Conservation (phyloP, 1,140 invertebrate species). For the Panagrolaimus sp. region DNA sequence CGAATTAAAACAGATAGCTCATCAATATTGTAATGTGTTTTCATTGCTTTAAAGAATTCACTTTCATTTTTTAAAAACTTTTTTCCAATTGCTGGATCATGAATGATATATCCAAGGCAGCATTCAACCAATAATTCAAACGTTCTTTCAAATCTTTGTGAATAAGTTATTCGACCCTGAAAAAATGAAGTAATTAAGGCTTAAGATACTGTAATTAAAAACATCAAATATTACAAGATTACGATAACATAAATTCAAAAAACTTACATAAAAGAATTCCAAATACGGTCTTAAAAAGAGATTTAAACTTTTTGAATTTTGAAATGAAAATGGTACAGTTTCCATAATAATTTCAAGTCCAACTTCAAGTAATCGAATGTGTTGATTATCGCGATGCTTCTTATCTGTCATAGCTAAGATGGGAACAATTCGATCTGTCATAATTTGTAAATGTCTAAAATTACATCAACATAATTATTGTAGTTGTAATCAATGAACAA, state of each 20-base stretch:
- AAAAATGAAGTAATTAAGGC: neutral
- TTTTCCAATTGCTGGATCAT: neutral
- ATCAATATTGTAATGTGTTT: neutral
- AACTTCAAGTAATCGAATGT: neutral
- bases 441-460: neutral
- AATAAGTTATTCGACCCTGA: slow-evolving; percentile 6
- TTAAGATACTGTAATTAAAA: too few relatives aligned
- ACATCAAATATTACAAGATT: too few relatives aligned
- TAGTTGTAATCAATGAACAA: too few relatives aligned
- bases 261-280: slow-evolving; percentile 13
- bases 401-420: slow-evolving; percentile 2
- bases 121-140: neutral
- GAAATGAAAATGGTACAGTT: neutral
- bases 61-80: neutral
- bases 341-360: neutral
- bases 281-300: neutral
- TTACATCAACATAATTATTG: too few relatives aligned
- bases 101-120: neutral
- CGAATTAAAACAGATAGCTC: neutral
- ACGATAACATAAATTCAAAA: neutral
- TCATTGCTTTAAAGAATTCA: slow-evolving; percentile 1
- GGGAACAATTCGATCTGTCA: neutral
- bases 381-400: neutral
- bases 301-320: neutral
- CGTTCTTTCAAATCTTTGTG: neutral